phyloP scores from a whole-genome alignment of 2,113 vertebrate species.

The Pica pica region DNA sequence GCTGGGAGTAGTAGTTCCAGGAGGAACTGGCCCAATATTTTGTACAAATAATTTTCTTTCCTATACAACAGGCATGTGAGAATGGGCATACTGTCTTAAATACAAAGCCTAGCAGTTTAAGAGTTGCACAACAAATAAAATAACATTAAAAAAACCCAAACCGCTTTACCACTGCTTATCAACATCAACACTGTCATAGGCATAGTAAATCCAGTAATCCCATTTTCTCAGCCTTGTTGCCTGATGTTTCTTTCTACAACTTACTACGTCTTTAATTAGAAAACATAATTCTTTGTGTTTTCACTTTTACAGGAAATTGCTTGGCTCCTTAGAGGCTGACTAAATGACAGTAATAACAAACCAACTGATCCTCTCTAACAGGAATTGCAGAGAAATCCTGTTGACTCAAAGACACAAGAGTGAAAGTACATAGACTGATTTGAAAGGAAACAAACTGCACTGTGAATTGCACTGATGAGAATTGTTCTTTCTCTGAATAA shows the following conservation, averaged over 20 bases:
- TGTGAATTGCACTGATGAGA: not conserved
- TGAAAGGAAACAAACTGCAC: not conserved
- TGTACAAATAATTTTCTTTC: not conserved
- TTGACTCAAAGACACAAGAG: not conserved
- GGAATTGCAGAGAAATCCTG: not conserved
- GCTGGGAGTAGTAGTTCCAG: not conserved
- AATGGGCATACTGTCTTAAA: not conserved
- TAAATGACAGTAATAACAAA: slow-evolving; percentile 35
- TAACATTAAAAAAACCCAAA: not conserved
- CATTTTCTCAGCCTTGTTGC: not conserved
- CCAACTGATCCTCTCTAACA: not conserved
- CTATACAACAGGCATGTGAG: not conserved
- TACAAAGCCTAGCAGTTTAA: not conserved
- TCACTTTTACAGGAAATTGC: slow-evolving; percentile 34
- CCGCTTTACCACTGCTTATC: not conserved
- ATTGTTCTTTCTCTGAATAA: not conserved
- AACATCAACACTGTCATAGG: not conserved
- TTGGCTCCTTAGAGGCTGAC: not conserved
- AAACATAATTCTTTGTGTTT: slow-evolving; percentile 3
- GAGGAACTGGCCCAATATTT: not conserved
- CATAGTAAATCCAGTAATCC: not conserved
- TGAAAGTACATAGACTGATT: not conserved
- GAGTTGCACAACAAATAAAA: not conserved
- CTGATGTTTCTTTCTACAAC: not conserved
- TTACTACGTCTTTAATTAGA: not conserved